Base-by-base conservation (phyloP, 1,140 invertebrate genomes). In the Penaeus indicus region DNA sequence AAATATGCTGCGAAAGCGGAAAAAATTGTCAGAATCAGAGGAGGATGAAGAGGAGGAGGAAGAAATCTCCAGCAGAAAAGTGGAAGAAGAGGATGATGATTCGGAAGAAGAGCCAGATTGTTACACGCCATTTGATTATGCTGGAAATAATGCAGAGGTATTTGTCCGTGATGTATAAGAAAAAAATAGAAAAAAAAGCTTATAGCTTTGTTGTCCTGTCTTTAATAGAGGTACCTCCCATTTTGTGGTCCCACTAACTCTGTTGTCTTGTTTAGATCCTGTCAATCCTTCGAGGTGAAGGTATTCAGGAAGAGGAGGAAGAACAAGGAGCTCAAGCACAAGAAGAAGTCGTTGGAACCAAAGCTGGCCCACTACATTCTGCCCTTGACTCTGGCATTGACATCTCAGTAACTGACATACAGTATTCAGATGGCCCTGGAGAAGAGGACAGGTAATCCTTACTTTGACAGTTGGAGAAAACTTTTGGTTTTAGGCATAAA, bases 71-170 rank as follows among this genome's bases (percentile, higher is more conserved):
- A 64, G 82, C 25, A 63, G 86, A 25, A 75, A 85, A 7, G 85
- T 82, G 4, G 82, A 85, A 13, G 86, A 90, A 8, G 89, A 91
- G 69, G 90, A 91, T 54, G 90, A 90, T 54, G 90, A 90, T 7
- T 86, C 86, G 38, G 87, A 86, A 67, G 87, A 89, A 25, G 90
- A 91, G 18, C 19, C 19, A 3, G 87, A 80, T 22, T 84, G 86
- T 27, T 90, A 88, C 90, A 91, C 90, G 7, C 90, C 90, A 47
- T 5, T 88, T 18, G 90, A 91, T 62, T 91, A 91, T 81, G 90
- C 90, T 64, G 89, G 83, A 67, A 83, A 89, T 62, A 75, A 91
- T 82, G n/a, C 60, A 25, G 75, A 90, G 84, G 89, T 90, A 27
- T 72, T 42, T 63, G 69, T 72, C 38, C 21, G 3, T 72, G 27